Percentiles rank a stretch among this genome's conserved stretches.
Conservation (phyloP, 2,113 vertebrate species). For the Gallinago paraguaiae region DNA sequence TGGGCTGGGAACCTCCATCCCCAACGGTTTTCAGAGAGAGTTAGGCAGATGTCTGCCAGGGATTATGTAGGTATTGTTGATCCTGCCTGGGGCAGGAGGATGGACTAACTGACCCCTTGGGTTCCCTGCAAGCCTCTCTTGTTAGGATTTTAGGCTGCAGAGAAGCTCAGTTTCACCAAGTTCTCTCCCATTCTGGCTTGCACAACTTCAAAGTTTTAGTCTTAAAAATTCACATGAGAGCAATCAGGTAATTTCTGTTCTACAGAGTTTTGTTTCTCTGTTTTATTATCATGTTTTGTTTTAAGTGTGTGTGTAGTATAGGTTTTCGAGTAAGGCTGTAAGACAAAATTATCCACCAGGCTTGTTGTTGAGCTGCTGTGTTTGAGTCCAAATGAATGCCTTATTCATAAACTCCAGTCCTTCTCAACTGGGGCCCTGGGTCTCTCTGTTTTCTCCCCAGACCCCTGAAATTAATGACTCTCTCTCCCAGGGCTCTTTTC, state of each 20-base stretch:
- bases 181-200: not conserved
- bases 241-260: not conserved
- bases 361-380: not conserved
- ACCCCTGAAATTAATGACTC: constrained; percentile 11
- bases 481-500: not conserved
- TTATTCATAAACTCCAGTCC: not conserved
- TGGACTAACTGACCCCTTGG: not conserved
- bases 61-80: not conserved
- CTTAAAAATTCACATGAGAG: not conserved
- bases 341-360: not conserved
- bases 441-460: not conserved
- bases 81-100: not conserved
- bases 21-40: not conserved
- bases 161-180: not conserved
- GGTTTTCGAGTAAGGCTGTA: not conserved
- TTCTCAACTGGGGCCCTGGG: not conserved
- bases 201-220: not conserved
- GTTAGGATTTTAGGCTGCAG: not conserved
- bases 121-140: not conserved
- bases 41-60: not conserved
- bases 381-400: not conserved
- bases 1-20: not conserved
- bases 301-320: not conserved
- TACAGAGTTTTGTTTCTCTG: not conserved
- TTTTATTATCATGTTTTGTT: not conserved